A percentile compares a stretch with the other conserved stretches of the same genome.
Evolutionary conservation across 2,888 invertebrate genomes (phyloP).

Genomic region (Polymixis lichenea): DNA sequence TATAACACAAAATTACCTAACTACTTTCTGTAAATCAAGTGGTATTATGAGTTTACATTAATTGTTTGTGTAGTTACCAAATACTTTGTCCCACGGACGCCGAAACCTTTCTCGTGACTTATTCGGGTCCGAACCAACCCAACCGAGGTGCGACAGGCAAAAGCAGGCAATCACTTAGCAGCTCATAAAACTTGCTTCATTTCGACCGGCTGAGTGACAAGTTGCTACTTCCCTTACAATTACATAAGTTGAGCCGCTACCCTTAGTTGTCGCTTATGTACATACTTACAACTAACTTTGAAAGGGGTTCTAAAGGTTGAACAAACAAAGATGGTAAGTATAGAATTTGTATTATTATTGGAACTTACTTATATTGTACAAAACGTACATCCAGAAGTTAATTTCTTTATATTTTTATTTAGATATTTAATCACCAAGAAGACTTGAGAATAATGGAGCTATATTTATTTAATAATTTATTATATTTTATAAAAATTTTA

Average conservation of each 20-base stretch:
- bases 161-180: conserved; percentile 56
- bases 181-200: conserved; percentile 55
- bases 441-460: too few species aligned
- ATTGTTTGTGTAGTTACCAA: not conserved
- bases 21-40: too few species aligned
- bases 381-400: not conserved
- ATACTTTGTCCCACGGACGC: not conserved
- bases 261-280: conserved; percentile 16
- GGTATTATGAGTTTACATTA: not conserved
- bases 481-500: not conserved
- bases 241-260: conserved; percentile 40
- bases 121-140: not conserved
- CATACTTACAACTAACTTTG: conserved; percentile 25
- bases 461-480: not conserved
- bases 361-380: not conserved
- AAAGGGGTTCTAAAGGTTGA: conserved; percentile 23
- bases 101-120: not conserved
- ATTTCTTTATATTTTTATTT: not conserved
- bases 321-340: conserved; percentile 7
- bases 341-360: conserved; percentile 1
- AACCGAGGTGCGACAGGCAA: conserved; percentile 15
- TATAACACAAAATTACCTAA: too few species aligned
- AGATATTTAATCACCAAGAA: not conserved
- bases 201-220: conserved; percentile 50
- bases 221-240: conserved; percentile 56